Evolutionary conservation across 2,113 vertebrate species (phyloP).

Genomic region (Centropus bengalensis): DNA sequence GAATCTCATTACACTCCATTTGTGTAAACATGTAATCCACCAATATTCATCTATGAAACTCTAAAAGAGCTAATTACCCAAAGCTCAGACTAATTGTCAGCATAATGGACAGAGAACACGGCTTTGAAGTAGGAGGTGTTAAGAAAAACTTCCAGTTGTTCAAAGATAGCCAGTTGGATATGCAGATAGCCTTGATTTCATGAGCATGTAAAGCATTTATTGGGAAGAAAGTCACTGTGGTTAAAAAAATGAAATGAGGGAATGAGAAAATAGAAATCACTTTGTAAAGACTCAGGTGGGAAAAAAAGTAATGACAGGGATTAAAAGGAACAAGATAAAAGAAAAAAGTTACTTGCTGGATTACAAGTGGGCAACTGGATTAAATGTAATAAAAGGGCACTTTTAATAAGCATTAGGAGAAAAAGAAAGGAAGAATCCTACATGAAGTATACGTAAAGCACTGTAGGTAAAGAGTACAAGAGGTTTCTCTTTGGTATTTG

Average conservation of each 20-base stretch:
- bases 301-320: conserved; percentile 9
- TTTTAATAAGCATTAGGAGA: neutral
- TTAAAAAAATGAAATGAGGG: conserved; percentile 10
- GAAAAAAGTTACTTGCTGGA: neutral
- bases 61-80: conserved; percentile 35
- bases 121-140: conserved; percentile 13
- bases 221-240: neutral
- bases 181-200: neutral
- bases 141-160: neutral
- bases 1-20: conserved; percentile 51
- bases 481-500: neutral
- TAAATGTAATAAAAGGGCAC: neutral
- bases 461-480: neutral
- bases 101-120: neutral
- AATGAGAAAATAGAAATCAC: conserved; percentile 5
- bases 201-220: conserved; percentile 16
- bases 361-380: neutral
- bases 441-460: neutral
- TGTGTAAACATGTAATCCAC: conserved; percentile 20
- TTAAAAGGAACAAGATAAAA: neutral
- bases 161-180: neutral
- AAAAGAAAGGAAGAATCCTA: neutral
- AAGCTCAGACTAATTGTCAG: conserved; percentile 48
- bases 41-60: conserved; percentile 9
- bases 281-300: conserved; percentile 9